Evolutionary conservation across 2,888 invertebrate species (phyloP).

Genomic region (Drosophila siamana): DNA sequence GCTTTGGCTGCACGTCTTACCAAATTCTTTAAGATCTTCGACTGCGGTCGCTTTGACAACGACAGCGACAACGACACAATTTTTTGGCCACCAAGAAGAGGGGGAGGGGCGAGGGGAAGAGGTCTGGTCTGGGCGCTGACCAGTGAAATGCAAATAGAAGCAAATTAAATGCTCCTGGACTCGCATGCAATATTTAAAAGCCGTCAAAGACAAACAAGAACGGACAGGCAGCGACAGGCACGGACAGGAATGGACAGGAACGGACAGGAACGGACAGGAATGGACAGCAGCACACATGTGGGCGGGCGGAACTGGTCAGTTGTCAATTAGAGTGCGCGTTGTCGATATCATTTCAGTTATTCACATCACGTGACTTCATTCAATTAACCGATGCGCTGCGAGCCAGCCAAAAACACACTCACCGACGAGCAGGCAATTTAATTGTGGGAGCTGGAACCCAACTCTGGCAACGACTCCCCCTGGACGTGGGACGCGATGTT

Average conservation of each 20-base stretch:
- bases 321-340: conserved; percentile 55
- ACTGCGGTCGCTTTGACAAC: conserved; percentile 83
- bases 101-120: background rate
- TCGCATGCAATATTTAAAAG: conserved; percentile 72
- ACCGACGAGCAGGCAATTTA: conserved; percentile 63
- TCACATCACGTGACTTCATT: conserved; percentile 84
- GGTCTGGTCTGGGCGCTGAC: conserved; percentile 42
- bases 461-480: conserved; percentile 6
- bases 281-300: background rate
- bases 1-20: conserved; percentile 66
- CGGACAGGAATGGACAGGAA: background rate
- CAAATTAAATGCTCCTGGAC: conserved; percentile 56
- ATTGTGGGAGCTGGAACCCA: conserved; percentile 69
- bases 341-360: conserved; percentile 71
- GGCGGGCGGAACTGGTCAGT: conserved; percentile 23
- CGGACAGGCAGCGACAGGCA: background rate
- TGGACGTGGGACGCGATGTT: too few species aligned
- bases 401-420: conserved; percentile 29
- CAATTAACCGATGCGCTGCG: conserved; percentile 82
- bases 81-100: background rate
- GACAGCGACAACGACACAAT: conserved; percentile 27
- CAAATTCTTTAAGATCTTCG: conserved; percentile 81
- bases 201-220: conserved; percentile 46
- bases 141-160: conserved; percentile 70
- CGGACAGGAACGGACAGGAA: background rate